Evolutionary conservation across 1,140 invertebrate species (phyloP).

Genomic region (Meloidogyne hapla): DNA sequence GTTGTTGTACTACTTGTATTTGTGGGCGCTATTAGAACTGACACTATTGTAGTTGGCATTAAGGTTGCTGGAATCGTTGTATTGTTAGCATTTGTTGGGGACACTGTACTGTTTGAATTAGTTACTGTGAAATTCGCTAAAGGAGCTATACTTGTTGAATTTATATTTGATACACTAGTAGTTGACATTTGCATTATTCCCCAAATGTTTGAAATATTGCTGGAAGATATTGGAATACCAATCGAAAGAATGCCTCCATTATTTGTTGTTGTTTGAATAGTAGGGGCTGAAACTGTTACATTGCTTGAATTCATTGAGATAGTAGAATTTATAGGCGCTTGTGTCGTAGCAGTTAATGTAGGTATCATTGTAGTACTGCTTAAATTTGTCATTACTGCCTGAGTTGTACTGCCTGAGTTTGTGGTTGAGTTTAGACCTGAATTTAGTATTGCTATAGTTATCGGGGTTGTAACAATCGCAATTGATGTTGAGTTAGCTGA

Average conservation of each 20-base stretch:
- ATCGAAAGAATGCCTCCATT: neutral
- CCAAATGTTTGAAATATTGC: neutral
- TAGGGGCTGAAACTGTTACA: neutral
- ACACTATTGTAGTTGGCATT: no score
- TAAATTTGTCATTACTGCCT: neutral
- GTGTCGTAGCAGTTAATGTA: no score
- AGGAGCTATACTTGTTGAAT: neutral
- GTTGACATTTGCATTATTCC: neutral
- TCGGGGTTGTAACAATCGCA: neutral
- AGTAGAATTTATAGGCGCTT: neutral
- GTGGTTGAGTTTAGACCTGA: no score
- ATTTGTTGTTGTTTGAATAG: neutral
- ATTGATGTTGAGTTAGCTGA: neutral
- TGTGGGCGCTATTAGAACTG: no score
- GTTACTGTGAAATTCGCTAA: neutral
- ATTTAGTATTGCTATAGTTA: neutral
- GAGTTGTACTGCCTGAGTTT: neutral
- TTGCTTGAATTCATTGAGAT: neutral
- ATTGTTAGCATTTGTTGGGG: neutral
- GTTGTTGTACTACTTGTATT: no score
- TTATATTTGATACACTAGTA: neutral
- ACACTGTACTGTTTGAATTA: neutral
- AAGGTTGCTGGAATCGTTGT: neutral
- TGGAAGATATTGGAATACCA: neutral
- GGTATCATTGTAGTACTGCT: constrained; percentile 17